Conservation (phyloP, 2,888 invertebrate species). For the Drosophila atroscutellata region DNA sequence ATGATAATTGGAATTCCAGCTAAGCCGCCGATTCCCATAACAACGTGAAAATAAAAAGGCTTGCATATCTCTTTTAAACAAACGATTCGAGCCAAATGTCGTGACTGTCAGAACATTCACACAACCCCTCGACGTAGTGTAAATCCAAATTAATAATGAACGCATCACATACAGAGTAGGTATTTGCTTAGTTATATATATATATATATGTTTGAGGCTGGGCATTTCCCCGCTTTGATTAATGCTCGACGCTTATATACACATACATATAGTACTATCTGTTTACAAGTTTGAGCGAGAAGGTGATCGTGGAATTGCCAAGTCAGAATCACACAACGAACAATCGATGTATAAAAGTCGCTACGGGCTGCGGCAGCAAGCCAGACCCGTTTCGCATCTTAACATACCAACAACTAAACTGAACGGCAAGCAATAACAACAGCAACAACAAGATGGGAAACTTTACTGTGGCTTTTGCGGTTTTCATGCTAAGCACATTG, state of each 20-base stretch:
- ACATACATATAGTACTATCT: slow-evolving; percentile 1
- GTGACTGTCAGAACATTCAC: slow-evolving; percentile 47
- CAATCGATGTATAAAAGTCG: slow-evolving; percentile 62
- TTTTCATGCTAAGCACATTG: slow-evolving; percentile 47
- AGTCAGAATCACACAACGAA: slow-evolving; percentile 25
- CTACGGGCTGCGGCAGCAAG: slow-evolving; percentile 20
- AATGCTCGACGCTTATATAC: slow-evolving; percentile 29
- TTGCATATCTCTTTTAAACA: not conserved
- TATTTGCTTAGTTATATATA: not conserved
- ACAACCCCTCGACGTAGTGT: slow-evolving; percentile 36
- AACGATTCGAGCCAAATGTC: slow-evolving; percentile 39
- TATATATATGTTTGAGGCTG: slow-evolving; percentile 35
- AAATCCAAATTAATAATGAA: slow-evolving; percentile 17
- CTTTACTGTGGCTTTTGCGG: slow-evolving; percentile 41
- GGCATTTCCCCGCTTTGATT: slow-evolving; percentile 71
- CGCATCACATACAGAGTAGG: not conserved
- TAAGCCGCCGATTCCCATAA: slow-evolving; percentile 41
- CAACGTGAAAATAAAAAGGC: slow-evolving; percentile 9
- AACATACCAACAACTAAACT: slow-evolving; percentile 23
- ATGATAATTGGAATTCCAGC: slow-evolving; percentile 44
- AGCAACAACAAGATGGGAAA: slow-evolving; percentile 45
- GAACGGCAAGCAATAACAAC: not conserved
- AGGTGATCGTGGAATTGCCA: slow-evolving; percentile 25
- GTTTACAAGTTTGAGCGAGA: slow-evolving; percentile 45
- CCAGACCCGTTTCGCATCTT: slow-evolving; percentile 62